Evolutionary conservation across 2,113 vertebrate genomes (phyloP).

Genomic region (Trogon surrucura): DNA sequence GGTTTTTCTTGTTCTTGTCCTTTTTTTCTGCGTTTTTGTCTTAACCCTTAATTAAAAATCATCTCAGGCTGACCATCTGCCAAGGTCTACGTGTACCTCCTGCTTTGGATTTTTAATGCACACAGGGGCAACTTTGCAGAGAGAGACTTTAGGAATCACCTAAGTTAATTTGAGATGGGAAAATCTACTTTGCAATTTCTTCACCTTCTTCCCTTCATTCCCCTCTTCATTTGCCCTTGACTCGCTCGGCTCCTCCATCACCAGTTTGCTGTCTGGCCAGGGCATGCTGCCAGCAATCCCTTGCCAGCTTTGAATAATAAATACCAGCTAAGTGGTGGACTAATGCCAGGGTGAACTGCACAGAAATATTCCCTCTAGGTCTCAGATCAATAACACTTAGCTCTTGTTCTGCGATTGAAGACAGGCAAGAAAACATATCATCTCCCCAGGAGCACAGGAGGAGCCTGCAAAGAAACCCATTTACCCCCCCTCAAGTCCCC

Average conservation of each 20-base stretch:
- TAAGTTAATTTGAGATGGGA: constrained; percentile 20
- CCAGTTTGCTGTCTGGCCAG: constrained; percentile 59
- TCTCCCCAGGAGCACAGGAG: constrained; percentile 74
- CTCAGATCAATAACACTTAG: constrained; percentile 89
- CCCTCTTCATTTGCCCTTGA: constrained; percentile 65
- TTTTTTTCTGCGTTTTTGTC: not conserved
- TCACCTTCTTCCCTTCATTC: not conserved
- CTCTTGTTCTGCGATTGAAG: constrained; percentile 81
- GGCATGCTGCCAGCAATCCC: constrained; percentile 72
- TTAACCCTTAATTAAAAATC: not conserved
- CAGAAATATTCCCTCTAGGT: constrained; percentile 76
- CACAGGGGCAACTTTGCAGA: not conserved
- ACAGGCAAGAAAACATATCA: constrained; percentile 80
- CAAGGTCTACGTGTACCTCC: not conserved
- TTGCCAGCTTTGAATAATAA: constrained; percentile 84
- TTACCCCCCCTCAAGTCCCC: not conserved
- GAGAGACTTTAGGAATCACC: not conserved
- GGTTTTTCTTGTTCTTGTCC: not conserved
- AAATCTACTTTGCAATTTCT: constrained; percentile 41
- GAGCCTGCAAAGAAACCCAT: constrained; percentile 33
- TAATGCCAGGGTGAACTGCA: constrained; percentile 78
- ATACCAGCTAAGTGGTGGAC: constrained; percentile 80
- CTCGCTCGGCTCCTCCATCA: not conserved
- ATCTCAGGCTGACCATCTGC: not conserved
- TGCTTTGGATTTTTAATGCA: not conserved